Conservation (phyloP, 2,888 invertebrate genomes). For the Atethmia centrago region DNA sequence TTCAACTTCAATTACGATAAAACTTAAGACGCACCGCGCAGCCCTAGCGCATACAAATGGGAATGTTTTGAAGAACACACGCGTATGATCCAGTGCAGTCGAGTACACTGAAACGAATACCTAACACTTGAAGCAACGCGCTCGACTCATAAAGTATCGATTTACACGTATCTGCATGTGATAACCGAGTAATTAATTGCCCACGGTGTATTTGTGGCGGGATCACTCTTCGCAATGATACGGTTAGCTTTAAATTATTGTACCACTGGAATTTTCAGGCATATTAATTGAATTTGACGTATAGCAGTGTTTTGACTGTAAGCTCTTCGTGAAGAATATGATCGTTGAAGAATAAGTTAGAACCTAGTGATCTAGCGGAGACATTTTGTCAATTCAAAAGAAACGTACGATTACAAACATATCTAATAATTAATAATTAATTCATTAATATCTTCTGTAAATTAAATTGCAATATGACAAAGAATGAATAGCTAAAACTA, state of each 20-base stretch:
- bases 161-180: slow-evolving; percentile 72
- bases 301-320: neutral
- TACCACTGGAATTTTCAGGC: slow-evolving; percentile 29
- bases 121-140: slow-evolving; percentile 80
- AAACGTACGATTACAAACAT: neutral
- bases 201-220: slow-evolving; percentile 65
- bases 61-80: slow-evolving; percentile 86
- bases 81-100: slow-evolving; percentile 79
- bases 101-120: slow-evolving; percentile 78
- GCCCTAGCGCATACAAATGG: slow-evolving; percentile 73
- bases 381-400: neutral
- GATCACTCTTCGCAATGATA: slow-evolving; percentile 56
- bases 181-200: slow-evolving; percentile 69
- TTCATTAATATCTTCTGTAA: neutral
- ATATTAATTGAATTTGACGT: slow-evolving; percentile 7
- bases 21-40: slow-evolving; percentile 62
- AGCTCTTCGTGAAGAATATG: neutral
- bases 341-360: neutral
- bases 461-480: neutral
- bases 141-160: slow-evolving; percentile 73
- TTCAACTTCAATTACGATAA: slow-evolving; percentile 43
- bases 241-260: slow-evolving; percentile 48
- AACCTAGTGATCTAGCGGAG: neutral
- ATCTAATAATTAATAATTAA: too few species aligned
- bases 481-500: slow-evolving; percentile 15